Percentiles rank a stretch among this genome's conserved stretches.
These are phyloP conservation scores for Goniozus legneri DNA, from an alignment of 1,140 invertebrate species.

Conservation along the genomic window DNA sequence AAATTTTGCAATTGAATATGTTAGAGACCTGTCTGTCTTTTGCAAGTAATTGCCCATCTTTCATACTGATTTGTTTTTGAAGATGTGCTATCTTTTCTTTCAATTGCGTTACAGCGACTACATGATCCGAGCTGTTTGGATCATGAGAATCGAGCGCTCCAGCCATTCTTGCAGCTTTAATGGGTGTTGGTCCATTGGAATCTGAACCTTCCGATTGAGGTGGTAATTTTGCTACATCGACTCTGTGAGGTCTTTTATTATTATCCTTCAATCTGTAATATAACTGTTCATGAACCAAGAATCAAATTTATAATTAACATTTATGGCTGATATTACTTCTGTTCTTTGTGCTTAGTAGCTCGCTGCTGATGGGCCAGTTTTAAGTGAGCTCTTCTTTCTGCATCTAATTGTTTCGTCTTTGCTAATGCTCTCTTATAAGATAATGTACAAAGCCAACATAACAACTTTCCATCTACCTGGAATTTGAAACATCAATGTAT, in stretches of 20 bases:
- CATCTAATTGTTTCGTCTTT: slow-evolving; percentile 83
- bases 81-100: slow-evolving; percentile 90
- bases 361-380: slow-evolving; percentile 62
- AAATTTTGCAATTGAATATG: not conserved
- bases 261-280: slow-evolving; percentile 60
- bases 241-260: slow-evolving; percentile 70
- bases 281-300: not conserved
- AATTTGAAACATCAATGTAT: slow-evolving; percentile 33
- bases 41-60: slow-evolving; percentile 80
- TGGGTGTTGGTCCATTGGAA: slow-evolving; percentile 46
- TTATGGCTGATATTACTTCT: slow-evolving; percentile 52
- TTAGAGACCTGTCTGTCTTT: slow-evolving; percentile 84
- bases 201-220: slow-evolving; percentile 45
- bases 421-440: slow-evolving; percentile 89
- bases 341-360: slow-evolving; percentile 58
- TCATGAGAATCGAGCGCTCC: slow-evolving; percentile 57
- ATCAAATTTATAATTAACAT: slow-evolving; percentile 5
- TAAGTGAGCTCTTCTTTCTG: slow-evolving; percentile 67
- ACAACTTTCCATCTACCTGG: slow-evolving; percentile 89
- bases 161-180: slow-evolving; percentile 53
- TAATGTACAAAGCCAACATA: slow-evolving; percentile 95
- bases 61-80: slow-evolving; percentile 83
- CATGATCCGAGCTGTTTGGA: slow-evolving; percentile 87
- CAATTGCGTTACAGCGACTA: slow-evolving; percentile 90
- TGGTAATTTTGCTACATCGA: slow-evolving; percentile 67